Evolutionary conservation across 2,888 invertebrate genomes (phyloP).

Genomic region (Ischnura elegans): DNA sequence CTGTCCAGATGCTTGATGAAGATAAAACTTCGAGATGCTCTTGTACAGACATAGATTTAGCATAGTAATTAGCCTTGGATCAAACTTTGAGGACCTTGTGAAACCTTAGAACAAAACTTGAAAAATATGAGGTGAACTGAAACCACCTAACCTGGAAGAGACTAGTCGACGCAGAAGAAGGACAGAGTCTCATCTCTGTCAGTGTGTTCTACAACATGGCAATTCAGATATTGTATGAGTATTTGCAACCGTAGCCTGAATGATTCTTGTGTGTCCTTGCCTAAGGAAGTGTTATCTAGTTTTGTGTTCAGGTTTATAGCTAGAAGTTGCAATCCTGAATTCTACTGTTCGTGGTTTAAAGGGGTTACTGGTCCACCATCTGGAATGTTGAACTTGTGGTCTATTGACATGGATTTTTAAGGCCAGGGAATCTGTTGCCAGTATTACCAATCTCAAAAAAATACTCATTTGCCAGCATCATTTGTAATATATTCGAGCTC

Average conservation of each 20-base stretch:
- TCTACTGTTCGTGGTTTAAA: constrained; percentile 32
- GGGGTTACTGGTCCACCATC: constrained; percentile 47
- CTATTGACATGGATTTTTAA: constrained; percentile 47
- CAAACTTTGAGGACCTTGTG: constrained; percentile 49
- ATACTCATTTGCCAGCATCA: constrained; percentile 68
- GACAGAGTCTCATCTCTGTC: constrained; percentile 13
- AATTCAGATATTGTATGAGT: constrained; percentile 57
- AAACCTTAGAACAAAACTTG: constrained; percentile 1
- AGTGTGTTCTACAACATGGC: constrained; percentile 57
- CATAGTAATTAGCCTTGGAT: constrained; percentile 49
- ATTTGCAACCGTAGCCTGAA: constrained; percentile 48
- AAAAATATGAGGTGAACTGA: constrained; percentile 45
- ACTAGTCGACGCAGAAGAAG: constrained; percentile 54
- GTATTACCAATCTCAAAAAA: constrained; percentile 66
- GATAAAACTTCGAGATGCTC: constrained; percentile 56
- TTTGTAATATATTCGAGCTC: constrained; percentile 69
- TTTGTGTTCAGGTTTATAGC: constrained; percentile 45
- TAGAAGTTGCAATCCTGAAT: constrained; percentile 40
- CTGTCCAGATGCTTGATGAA: constrained; percentile 66
- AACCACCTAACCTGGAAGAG: constrained; percentile 46
- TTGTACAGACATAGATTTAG: constrained; percentile 63
- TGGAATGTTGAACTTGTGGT: constrained; percentile 41
- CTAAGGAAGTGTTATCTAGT: constrained; percentile 60
- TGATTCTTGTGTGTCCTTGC: constrained; percentile 48
- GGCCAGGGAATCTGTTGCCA: constrained; percentile 59